Evolutionary conservation across 2,113 vertebrate species (phyloP).

Genomic region (Brachypteracias leptosomus): DNA sequence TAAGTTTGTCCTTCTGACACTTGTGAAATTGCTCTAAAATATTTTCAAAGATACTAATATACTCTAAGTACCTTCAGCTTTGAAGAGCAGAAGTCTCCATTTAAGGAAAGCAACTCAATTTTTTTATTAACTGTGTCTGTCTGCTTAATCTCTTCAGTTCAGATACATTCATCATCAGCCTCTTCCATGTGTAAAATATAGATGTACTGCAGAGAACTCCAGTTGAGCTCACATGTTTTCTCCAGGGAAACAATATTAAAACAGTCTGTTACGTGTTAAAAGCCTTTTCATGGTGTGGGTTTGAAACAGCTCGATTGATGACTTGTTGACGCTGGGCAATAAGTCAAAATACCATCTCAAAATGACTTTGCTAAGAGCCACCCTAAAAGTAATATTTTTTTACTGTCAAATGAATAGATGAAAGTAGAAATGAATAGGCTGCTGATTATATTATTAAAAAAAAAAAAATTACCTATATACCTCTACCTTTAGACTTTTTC

Average conservation of each 20-base stretch:
- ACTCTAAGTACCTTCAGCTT: not conserved
- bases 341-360: not conserved
- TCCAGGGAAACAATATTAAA: not conserved
- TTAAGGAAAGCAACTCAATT: not conserved
- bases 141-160: not conserved
- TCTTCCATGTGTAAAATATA: constrained; percentile 9
- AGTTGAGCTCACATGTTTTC: not conserved
- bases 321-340: not conserved
- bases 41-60: not conserved
- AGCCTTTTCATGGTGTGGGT: not conserved
- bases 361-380: not conserved
- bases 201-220: not conserved
- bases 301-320: not conserved
- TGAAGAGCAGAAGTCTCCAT: not conserved
- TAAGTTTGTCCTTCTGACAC: not conserved
- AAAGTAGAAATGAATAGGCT: not conserved
- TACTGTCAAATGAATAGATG: not conserved
- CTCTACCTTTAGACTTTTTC: not conserved
- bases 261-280: constrained; percentile 1
- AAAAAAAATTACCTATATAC: not conserved
- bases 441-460: not conserved
- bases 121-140: not conserved
- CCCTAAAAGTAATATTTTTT: not conserved
- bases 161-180: not conserved
- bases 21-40: not conserved